Evolutionary conservation across 2,113 vertebrate species (phyloP).

Genomic region (Actenoides lindsayi): DNA sequence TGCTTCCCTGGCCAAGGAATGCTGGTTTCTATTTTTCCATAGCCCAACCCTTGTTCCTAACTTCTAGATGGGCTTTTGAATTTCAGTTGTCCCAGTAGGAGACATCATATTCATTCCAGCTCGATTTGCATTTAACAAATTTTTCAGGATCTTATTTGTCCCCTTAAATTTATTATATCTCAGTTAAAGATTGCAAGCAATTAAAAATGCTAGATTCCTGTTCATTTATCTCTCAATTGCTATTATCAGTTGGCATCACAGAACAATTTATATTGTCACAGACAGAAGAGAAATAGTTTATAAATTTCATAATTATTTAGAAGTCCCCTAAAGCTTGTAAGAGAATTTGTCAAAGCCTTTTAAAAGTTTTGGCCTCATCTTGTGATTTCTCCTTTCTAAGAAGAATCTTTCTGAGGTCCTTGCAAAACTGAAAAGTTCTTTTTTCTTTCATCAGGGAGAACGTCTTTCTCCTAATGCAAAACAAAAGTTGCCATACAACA

Average conservation of each 20-base stretch:
- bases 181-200: not conserved
- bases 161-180: not conserved
- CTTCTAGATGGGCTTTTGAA: not conserved
- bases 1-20: conserved; percentile 31
- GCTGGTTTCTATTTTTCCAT: conserved; percentile 27
- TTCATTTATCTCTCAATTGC: not conserved
- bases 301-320: not conserved
- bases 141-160: not conserved
- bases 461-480: not conserved
- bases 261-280: not conserved
- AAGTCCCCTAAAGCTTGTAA: not conserved
- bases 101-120: not conserved
- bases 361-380: not conserved
- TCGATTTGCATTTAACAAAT: not conserved
- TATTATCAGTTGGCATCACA: not conserved
- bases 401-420: not conserved
- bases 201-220: not conserved
- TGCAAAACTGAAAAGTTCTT: not conserved
- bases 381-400: not conserved
- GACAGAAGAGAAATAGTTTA: not conserved
- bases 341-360: not conserved
- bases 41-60: conserved; percentile 15
- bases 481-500: not conserved
- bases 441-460: not conserved
- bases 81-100: not conserved